phyloP scores from a whole-genome alignment of 2,113 vertebrate species.

The Phaethornis superciliosus region DNA sequence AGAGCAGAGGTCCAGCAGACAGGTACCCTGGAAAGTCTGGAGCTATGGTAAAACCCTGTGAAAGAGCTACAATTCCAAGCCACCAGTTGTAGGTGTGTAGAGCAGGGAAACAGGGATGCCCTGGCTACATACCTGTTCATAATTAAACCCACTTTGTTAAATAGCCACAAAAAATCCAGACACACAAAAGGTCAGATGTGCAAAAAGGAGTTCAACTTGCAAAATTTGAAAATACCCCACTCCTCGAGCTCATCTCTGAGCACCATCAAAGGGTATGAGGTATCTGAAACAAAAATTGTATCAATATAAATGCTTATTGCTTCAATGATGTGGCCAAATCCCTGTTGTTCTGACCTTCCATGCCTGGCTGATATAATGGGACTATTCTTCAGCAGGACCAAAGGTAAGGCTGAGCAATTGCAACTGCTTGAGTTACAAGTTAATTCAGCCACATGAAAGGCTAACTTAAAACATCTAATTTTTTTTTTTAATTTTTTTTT shows the following conservation, averaged over 20 bases:
- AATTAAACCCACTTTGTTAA: not conserved
- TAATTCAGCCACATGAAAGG: not conserved
- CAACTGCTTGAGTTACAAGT: not conserved
- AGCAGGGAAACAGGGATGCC: not conserved
- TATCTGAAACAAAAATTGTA: not conserved
- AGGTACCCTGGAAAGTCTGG: not conserved
- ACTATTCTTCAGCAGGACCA: not conserved
- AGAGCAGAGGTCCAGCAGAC: not conserved
- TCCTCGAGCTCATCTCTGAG: not conserved
- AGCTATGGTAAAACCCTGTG: not conserved
- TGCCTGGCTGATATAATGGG: not conserved
- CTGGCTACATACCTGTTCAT: not conserved
- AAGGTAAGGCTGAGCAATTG: not conserved
- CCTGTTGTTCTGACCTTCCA: not conserved
- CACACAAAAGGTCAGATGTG: accelerated
- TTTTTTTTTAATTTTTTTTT: not conserved
- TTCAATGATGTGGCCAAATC: not conserved
- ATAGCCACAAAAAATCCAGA: not conserved
- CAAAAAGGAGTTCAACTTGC: not conserved
- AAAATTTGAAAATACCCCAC: not conserved
- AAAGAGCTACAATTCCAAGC: not conserved
- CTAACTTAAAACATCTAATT: not conserved
- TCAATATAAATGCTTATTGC: not conserved
- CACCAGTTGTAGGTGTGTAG: not conserved
- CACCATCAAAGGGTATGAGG: not conserved